phyloP scores from a whole-genome alignment of 2,113 vertebrate genomes.

The Sorex araneus region DNA sequence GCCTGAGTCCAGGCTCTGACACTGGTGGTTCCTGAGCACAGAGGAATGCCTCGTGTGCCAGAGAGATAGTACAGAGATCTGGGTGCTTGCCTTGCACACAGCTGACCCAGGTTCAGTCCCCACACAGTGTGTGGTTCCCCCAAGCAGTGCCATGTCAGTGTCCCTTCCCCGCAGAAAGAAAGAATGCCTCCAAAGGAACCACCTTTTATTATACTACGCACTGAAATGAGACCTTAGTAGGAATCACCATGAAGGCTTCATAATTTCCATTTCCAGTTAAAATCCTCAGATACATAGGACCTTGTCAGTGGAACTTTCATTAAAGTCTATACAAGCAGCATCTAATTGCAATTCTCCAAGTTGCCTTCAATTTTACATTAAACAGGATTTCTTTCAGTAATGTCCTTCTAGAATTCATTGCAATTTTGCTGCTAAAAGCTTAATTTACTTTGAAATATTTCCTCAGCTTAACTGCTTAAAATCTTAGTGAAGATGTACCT shows the following conservation, averaged over 20 bases:
- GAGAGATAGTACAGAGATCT: too few relatives aligned
- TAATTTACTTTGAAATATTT: slow-evolving; percentile 61
- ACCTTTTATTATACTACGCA: neutral
- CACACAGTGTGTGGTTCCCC: too few relatives aligned
- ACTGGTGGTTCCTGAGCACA: too few relatives aligned
- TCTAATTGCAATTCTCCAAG: slow-evolving; percentile 48
- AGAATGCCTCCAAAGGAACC: neutral
- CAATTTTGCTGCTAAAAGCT: slow-evolving; percentile 30
- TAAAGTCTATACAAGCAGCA: neutral
- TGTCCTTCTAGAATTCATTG: slow-evolving; percentile 55
- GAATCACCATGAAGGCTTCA: slow-evolving; percentile 15
- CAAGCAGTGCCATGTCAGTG: too few relatives aligned
- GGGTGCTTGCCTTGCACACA: too few relatives aligned
- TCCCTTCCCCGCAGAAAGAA: neutral
- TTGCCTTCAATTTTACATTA: neutral
- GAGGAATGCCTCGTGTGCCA: too few relatives aligned
- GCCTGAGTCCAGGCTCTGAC: too few relatives aligned
- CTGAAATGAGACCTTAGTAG: neutral
- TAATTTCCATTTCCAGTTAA: slow-evolving; percentile 11
- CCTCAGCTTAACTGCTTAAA: slow-evolving; percentile 52
- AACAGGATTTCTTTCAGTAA: slow-evolving; percentile 24
- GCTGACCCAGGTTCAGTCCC: too few relatives aligned
- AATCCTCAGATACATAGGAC: slow-evolving; percentile 3
- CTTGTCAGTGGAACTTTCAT: slow-evolving; percentile 27
- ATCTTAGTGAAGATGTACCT: slow-evolving; percentile 24